Evolutionary conservation across 2,797 vertebrate species (phyloP).

Genomic region (Nannoperca australis): DNA sequence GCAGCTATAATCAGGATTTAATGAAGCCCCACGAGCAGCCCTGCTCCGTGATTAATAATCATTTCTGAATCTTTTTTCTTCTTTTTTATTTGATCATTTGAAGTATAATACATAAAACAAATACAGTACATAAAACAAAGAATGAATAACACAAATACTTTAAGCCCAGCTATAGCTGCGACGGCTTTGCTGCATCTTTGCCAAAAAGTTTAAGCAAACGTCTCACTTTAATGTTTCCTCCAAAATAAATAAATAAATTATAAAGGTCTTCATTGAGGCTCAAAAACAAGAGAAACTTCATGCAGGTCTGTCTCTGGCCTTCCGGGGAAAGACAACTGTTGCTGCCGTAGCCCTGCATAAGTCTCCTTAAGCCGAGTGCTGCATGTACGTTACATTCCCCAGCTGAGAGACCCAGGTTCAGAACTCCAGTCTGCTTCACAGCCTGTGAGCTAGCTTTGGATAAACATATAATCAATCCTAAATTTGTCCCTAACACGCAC

Average conservation of each 20-base stretch:
- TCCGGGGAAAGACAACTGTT: constrained; percentile 19
- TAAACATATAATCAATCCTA: constrained; percentile 66
- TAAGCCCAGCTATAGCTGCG: constrained; percentile 43
- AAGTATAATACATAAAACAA: constrained; percentile 64
- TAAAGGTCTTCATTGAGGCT: constrained; percentile 10
- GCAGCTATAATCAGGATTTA: constrained; percentile 30
- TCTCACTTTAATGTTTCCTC: constrained; percentile 35
- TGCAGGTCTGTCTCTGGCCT: constrained; percentile 21
- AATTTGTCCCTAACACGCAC: constrained; percentile 46
- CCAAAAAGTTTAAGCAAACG: constrained; percentile 43
- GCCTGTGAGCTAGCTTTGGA: constrained; percentile 46
- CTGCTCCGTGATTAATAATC: neutral
- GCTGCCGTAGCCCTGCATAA: neutral
- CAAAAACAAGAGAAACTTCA: constrained; percentile 19
- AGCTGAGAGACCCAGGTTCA: constrained; percentile 21
- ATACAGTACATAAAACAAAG: constrained; percentile 60
- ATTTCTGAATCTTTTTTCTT: constrained; percentile 31
- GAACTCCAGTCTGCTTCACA: constrained; percentile 38
- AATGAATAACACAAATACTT: constrained; percentile 46
- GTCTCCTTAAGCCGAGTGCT: constrained; percentile 8
- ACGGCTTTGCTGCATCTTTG: constrained; percentile 45
- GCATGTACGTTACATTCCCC: constrained; percentile 32
- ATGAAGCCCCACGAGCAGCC: constrained; percentile 4
- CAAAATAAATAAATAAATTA: neutral
- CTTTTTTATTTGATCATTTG: constrained; percentile 58